These are phyloP conservation scores for Eonycteris spelaea DNA, from an alignment of 2,113 vertebrate genomes.

Conservation along the genomic window DNA sequence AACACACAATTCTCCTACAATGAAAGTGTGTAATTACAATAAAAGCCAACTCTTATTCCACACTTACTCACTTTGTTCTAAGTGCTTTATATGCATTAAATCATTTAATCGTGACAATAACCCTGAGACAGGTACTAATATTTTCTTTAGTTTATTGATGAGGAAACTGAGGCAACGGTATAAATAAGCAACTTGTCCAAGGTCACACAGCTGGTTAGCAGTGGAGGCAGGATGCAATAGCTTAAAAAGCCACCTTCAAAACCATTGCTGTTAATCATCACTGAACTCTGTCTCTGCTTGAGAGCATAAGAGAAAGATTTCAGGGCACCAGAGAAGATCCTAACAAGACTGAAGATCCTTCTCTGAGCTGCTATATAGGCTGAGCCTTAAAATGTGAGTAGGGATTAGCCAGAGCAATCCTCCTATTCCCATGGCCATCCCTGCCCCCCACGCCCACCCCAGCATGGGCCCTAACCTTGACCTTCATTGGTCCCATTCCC, in stretches of 20 bases:
- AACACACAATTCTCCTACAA: background rate
- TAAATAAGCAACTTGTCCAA: background rate
- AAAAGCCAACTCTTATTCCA: background rate
- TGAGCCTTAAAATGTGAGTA: background rate
- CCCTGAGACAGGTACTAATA: background rate
- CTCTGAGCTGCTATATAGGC: background rate
- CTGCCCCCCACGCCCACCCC: accelerated
- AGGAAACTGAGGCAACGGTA: conserved; percentile 2
- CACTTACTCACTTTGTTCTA: background rate
- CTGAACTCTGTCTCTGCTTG: background rate
- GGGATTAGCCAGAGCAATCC: background rate
- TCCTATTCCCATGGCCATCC: no score
- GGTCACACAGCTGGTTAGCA: background rate
- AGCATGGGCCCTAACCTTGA: background rate
- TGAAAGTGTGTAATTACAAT: background rate
- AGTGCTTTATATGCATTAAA: background rate
- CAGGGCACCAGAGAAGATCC: background rate
- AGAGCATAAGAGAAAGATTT: background rate
- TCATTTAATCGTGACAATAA: background rate
- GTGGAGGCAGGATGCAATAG: background rate
- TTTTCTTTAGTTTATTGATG: background rate
- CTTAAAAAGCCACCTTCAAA: background rate
- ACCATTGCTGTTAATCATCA: background rate
- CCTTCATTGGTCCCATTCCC: background rate
- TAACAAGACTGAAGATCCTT: background rate